These are phyloP conservation scores for Hybognathus amarus DNA, from an alignment of 2,797 vertebrate genomes.

Conservation along the genomic window DNA sequence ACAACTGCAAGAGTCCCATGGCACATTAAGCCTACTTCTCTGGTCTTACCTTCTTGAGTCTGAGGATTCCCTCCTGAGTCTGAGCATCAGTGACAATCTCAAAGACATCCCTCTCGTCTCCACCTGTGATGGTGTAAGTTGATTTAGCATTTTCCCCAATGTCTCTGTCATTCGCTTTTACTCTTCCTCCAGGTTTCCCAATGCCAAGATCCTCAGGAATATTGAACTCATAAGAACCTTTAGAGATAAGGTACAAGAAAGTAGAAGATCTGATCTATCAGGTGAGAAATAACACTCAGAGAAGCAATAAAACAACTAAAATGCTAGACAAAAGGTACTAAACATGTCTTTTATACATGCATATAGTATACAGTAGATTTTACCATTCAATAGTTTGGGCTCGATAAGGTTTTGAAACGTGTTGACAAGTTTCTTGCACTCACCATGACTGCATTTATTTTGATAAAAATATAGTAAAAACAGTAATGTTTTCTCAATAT, in stretches of 20 bases:
- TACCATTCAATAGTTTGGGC: neutral
- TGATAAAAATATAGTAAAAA: neutral
- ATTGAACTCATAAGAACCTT: constrained; percentile 95
- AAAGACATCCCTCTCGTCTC: constrained; percentile 90
- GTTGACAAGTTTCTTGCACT: neutral
- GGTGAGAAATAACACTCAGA: neutral
- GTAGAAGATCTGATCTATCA: constrained; percentile 12
- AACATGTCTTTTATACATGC: neutral
- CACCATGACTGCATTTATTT: neutral
- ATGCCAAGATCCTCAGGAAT: constrained; percentile 89
- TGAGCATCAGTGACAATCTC: constrained; percentile 90
- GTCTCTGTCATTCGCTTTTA: constrained; percentile 94
- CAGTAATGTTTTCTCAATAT: neutral
- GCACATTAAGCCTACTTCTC: constrained; percentile 10
- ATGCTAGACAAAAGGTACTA: neutral
- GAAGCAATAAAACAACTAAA: neutral
- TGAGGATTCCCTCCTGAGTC: constrained; percentile 93
- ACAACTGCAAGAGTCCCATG: constrained; percentile 36
- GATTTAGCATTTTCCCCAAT: constrained; percentile 94
- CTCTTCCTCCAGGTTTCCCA: constrained; percentile 88
- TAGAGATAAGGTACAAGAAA: constrained; percentile 44
- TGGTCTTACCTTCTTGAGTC: constrained; percentile 87
- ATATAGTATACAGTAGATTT: neutral
- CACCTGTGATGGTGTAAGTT: constrained; percentile 91
- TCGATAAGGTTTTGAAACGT: neutral